These are phyloP conservation scores for Rallus limicola DNA, from an alignment of 2,113 vertebrate genomes.

Conservation along the genomic window DNA sequence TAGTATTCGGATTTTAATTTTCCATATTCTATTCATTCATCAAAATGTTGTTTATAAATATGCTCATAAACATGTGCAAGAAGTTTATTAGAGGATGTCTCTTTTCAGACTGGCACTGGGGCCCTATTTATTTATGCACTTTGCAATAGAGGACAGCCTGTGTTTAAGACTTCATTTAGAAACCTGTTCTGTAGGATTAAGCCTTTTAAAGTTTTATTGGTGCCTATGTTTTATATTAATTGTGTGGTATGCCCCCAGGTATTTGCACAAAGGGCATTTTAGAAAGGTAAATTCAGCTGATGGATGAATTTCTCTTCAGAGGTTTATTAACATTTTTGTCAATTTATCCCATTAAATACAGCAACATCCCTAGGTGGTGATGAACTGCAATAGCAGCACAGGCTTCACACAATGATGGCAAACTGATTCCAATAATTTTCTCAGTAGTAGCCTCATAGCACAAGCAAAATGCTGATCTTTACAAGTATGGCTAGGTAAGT, in stretches of 20 bases:
- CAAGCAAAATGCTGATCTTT: background rate
- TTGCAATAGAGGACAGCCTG: background rate
- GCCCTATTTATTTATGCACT: background rate
- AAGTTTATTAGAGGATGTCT: background rate
- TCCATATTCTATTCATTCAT: background rate
- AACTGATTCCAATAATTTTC: conserved; percentile 37
- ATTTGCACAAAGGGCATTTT: conserved; percentile 46
- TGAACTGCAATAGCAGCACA: conserved; percentile 39
- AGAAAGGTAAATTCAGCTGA: conserved; percentile 58
- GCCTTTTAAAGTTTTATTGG: conserved; percentile 10
- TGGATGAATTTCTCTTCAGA: conserved; percentile 60
- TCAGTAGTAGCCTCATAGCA: background rate
- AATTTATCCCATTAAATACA: conserved; percentile 57
- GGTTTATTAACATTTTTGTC: conserved; percentile 64
- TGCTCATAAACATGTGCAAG: background rate
- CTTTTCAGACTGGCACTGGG: background rate
- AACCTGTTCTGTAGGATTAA: background rate
- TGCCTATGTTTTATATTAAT: conserved; percentile 24
- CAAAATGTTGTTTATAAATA: background rate
- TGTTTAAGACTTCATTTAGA: conserved; percentile 9
- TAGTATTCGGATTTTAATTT: background rate
- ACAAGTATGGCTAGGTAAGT: background rate
- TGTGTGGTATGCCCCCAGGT: background rate
- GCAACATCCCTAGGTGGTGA: conserved; percentile 45
- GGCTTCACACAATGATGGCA: background rate